Conservation (phyloP, 2,888 invertebrate genomes). For the Empis stercorea region DNA sequence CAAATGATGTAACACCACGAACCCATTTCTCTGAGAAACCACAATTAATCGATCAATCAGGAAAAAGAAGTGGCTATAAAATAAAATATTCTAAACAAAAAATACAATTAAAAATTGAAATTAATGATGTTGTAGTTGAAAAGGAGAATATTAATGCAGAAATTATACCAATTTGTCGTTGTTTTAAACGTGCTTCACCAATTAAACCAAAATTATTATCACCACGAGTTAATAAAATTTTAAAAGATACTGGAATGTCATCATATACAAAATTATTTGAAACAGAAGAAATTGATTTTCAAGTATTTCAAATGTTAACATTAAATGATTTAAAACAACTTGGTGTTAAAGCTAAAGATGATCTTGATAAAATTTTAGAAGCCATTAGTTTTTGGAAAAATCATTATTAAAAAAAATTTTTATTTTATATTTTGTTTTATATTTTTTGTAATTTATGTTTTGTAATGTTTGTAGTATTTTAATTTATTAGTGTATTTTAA, state of each 20-base stretch:
- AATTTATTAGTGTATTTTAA: too few species aligned
- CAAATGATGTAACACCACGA: too few species aligned
- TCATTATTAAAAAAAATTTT: not conserved
- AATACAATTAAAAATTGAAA: too few species aligned
- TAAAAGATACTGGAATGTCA: not conserved
- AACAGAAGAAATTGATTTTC: conserved; percentile 7
- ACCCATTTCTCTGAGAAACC: too few species aligned
- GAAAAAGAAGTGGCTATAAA: too few species aligned
- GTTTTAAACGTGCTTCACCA: not conserved
- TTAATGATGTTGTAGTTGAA: too few species aligned
- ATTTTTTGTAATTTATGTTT: too few species aligned
- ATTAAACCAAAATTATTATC: not conserved
- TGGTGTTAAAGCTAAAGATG: not conserved
- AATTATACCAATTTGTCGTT: not conserved
- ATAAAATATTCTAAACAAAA: too few species aligned
- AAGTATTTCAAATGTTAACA: conserved; percentile 3
- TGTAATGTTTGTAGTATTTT: too few species aligned
- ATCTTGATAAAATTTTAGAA: not conserved
- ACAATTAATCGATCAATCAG: too few species aligned
- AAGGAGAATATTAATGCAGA: too few species aligned
- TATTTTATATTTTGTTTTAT: too few species aligned
- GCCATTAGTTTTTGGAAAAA: not conserved
- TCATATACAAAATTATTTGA: conserved; percentile 6
- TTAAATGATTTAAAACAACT: conserved; percentile 3
- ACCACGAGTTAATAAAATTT: not conserved